Percentiles rank a stretch among this genome's conserved stretches.
phyloP scores from a whole-genome alignment of 2,797 vertebrate genomes.

The Helarctos malayanus region DNA sequence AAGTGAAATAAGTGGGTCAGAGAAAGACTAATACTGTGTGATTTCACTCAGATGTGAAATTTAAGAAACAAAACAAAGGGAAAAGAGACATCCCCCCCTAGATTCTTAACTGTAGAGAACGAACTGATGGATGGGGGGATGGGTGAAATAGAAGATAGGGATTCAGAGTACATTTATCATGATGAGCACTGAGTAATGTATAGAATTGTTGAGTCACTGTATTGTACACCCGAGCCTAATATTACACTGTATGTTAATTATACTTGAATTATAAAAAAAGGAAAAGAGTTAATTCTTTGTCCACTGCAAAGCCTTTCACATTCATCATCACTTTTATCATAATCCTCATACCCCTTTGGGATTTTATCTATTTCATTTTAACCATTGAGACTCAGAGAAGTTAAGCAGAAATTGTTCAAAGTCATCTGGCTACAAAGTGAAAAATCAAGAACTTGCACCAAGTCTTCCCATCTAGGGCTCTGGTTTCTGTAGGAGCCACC shows the following conservation, averaged over 20 bases:
- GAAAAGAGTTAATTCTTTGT: not conserved
- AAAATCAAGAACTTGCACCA: not conserved
- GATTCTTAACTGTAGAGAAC: not conserved
- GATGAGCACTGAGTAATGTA: not conserved
- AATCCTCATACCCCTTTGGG: not conserved
- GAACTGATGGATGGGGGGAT: not conserved
- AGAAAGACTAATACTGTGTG: not conserved
- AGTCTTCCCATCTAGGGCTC: not conserved
- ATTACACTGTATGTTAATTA: not conserved
- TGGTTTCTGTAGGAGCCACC: not conserved
- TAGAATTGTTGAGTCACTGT: not conserved
- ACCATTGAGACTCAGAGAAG: not conserved
- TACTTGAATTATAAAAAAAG: not conserved
- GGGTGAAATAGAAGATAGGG: not conserved
- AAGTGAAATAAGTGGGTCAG: not conserved
- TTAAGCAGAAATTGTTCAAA: not conserved
- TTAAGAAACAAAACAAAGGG: not conserved
- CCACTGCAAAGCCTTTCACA: not conserved
- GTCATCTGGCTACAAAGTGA: not conserved
- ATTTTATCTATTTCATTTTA: not conserved
- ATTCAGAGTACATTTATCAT: not conserved
- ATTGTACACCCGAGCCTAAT: not conserved
- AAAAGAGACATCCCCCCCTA: not conserved
- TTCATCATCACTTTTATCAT: not conserved
- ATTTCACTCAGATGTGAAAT: not conserved